A percentile compares a stretch with the other conserved stretches of the same genome.
Conservation (phyloP, 1,140 invertebrate species). For the Leguminivora glycinivorella region DNA sequence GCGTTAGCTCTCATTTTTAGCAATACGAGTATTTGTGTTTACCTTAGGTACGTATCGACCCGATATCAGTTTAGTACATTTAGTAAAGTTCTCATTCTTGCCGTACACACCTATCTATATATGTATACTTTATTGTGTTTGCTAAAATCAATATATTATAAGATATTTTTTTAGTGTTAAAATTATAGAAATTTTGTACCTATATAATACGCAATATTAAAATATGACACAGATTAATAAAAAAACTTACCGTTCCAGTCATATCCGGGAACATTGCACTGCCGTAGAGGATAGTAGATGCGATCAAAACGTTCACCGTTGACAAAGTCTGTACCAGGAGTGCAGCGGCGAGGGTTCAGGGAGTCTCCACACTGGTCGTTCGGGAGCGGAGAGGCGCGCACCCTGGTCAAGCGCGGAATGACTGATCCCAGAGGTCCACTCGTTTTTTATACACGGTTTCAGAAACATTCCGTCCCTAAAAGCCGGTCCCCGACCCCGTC, state of each 20-base stretch:
- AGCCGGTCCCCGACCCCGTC: conserved; percentile 64
- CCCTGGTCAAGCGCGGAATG: conserved; percentile 66
- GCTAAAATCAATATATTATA: too few species aligned
- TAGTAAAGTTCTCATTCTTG: too few species aligned
- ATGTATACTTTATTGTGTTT: too few species aligned
- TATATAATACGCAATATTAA: too few species aligned
- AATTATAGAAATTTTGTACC: too few species aligned
- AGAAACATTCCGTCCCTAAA: conserved; percentile 73
- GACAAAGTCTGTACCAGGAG: conserved; percentile 33
- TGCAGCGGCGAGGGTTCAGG: conserved; percentile 37
- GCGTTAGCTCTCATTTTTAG: too few species aligned
- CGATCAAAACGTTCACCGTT: conserved; percentile 41
- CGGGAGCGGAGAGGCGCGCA: conserved; percentile 61
- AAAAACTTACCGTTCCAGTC: conserved; percentile 48
- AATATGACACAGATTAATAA: too few species aligned
- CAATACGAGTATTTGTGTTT: too few species aligned
- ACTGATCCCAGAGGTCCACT: conserved; percentile 60
- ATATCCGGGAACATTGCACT: conserved; percentile 52
- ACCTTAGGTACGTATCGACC: too few species aligned
- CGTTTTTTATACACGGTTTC: conserved; percentile 76
- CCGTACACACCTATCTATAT: too few species aligned
- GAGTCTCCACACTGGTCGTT: conserved; percentile 38
- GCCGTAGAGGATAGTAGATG: conserved; percentile 34
- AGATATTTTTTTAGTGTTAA: too few species aligned
- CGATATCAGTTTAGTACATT: too few species aligned